Conservation (phyloP, 2,113 vertebrate genomes). For the Limanda limanda region DNA sequence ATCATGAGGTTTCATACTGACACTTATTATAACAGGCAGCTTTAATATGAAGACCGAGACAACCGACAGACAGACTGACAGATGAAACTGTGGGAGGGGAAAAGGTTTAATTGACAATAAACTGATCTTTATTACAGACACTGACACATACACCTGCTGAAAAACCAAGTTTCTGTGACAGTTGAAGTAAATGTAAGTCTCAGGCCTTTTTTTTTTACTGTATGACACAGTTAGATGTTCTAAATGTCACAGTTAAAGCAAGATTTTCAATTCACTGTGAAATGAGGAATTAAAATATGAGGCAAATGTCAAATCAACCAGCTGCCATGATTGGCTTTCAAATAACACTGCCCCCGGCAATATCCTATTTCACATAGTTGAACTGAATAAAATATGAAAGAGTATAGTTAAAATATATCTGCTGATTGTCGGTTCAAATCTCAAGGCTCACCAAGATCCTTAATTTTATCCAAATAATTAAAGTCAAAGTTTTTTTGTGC, state of each 20-base stretch:
- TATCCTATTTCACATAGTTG: constrained; percentile 37
- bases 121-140: constrained; percentile 36
- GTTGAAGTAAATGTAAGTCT: constrained; percentile 25
- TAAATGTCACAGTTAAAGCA: constrained; percentile 61
- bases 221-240: constrained; percentile 52
- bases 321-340: constrained; percentile 57
- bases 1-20: constrained; percentile 12
- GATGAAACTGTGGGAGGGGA: constrained; percentile 63
- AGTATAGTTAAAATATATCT: constrained; percentile 29
- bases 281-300: constrained; percentile 62
- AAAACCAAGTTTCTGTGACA: constrained; percentile 32
- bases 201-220: constrained; percentile 38
- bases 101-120: constrained; percentile 69
- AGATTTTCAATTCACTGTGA: constrained; percentile 68
- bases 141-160: constrained; percentile 30
- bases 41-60: constrained; percentile 44
- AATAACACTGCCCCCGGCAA: constrained; percentile 52
- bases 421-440: constrained; percentile 25
- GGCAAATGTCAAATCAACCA: constrained; percentile 54
- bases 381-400: constrained; percentile 42
- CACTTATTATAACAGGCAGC: constrained; percentile 38
- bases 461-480: constrained; percentile 7
- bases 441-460: constrained; percentile 4
- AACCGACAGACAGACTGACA: constrained; percentile 40
- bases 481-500: constrained; percentile 28